These are phyloP conservation scores for Orthonyx spaldingii DNA, from an alignment of 2,113 vertebrate species.

Conservation along the genomic window DNA sequence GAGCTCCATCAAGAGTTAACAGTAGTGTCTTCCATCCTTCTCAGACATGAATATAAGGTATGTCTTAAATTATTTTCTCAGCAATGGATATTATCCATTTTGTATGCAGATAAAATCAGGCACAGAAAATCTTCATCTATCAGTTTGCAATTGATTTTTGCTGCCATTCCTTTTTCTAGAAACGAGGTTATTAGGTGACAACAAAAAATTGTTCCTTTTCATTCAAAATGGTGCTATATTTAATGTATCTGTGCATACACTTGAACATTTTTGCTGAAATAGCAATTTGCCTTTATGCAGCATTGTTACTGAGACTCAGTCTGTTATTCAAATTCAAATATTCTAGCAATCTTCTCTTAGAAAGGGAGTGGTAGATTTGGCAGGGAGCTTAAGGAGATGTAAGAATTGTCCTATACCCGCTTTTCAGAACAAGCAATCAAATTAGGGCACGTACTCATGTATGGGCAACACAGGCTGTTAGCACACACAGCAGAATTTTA, in stretches of 20 bases:
- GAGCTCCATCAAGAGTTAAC: background rate
- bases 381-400: background rate
- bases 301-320: background rate
- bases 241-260: background rate
- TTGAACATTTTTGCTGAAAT: background rate
- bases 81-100: background rate
- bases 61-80: background rate
- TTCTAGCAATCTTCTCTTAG: background rate
- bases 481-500: background rate
- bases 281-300: background rate
- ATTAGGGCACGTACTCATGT: fast-evolving
- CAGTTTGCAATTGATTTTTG: background rate
- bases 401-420: background rate
- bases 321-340: background rate
- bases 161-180: background rate
- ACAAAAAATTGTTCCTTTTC: background rate
- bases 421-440: background rate
- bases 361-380: background rate
- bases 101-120: background rate
- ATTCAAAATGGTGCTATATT: background rate
- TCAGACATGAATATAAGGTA: background rate
- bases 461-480: background rate
- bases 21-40: background rate
- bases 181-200: background rate
- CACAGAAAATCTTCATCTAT: background rate